These are phyloP conservation scores for Pasiphila rectangulata DNA, from an alignment of 2,888 invertebrate species.

Conservation along the genomic window DNA sequence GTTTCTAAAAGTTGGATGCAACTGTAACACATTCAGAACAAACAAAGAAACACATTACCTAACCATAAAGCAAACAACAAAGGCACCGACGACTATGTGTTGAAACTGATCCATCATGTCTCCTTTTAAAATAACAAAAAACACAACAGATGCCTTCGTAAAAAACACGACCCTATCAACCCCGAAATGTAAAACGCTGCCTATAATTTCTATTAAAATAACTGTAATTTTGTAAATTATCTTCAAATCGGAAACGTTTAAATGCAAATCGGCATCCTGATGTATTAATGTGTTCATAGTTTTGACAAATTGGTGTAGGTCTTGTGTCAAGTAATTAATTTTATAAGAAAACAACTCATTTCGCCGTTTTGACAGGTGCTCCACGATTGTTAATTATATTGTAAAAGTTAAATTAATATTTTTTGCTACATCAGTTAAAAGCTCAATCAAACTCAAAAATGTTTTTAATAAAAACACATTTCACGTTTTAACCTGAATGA, in stretches of 20 bases:
- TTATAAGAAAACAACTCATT: conserved; percentile 35
- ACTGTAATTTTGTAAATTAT: conserved; percentile 70
- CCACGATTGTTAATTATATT: conserved; percentile 16
- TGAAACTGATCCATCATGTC: conserved; percentile 82
- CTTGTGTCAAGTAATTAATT: conserved; percentile 53
- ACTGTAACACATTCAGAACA: conserved; percentile 73
- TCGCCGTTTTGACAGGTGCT: conserved; percentile 42
- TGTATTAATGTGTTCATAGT: conserved; percentile 66
- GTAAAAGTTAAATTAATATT: not conserved
- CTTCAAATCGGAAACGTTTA: conserved; percentile 66
- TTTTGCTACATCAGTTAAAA: not conserved
- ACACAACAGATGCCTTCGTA: conserved; percentile 78
- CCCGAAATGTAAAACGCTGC: conserved; percentile 55
- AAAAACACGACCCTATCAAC: conserved; percentile 71
- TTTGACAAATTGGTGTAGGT: conserved; percentile 62
- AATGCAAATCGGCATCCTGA: conserved; percentile 72
- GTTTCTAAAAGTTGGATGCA: conserved; percentile 55
- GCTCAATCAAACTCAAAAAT: conserved; percentile 4
- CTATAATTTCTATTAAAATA: conserved; percentile 72
- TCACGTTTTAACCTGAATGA: conserved; percentile 1
- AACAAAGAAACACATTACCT: conserved; percentile 80
- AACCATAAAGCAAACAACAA: conserved; percentile 77
- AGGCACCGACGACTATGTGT: conserved; percentile 77
- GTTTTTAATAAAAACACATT: conserved; percentile 9
- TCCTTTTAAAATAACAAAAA: conserved; percentile 79